Percentiles rank a stretch among this genome's conserved stretches.
Evolutionary conservation across 2,888 invertebrate genomes (phyloP).

Genomic region (Carabus problematicus): DNA sequence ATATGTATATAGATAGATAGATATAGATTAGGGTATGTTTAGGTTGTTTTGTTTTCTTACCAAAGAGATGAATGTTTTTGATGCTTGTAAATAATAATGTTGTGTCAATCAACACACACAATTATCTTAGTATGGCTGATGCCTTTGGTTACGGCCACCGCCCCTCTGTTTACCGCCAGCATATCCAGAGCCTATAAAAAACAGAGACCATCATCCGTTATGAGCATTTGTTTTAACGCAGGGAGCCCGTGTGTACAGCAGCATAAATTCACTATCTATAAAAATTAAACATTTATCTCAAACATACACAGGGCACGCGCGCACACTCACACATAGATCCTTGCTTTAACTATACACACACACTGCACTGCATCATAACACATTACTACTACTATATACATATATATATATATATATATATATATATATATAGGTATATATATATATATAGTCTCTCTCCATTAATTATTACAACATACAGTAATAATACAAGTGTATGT

Average conservation of each 20-base stretch:
- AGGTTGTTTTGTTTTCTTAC: slow-evolving; percentile 39
- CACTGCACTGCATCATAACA: slow-evolving; percentile 36
- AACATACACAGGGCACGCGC: slow-evolving; percentile 14
- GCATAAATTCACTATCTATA: slow-evolving; percentile 21
- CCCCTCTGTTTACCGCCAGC: slow-evolving; percentile 85
- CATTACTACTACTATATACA: slow-evolving; percentile 14
- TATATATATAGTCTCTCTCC: slow-evolving; percentile 4
- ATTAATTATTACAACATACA: too few species aligned
- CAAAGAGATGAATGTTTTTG: slow-evolving; percentile 40
- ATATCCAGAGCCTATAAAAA: slow-evolving; percentile 65
- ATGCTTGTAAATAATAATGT: background rate
- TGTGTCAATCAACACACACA: background rate
- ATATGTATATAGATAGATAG: background rate
- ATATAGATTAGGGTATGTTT: slow-evolving; percentile 12
- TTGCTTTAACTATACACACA: slow-evolving; percentile 21
- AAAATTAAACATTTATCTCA: slow-evolving; percentile 37
- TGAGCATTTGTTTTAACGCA: slow-evolving; percentile 26
- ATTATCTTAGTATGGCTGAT: slow-evolving; percentile 80
- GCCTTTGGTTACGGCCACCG: slow-evolving; percentile 82
- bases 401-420: slow-evolving; percentile 6
- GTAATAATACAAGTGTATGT: slow-evolving; percentile 27
- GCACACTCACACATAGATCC: slow-evolving; percentile 13
- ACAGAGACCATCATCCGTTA: slow-evolving; percentile 24
- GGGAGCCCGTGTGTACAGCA: background rate
- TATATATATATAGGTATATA: background rate